A percentile compares a stretch with the other conserved stretches of the same genome.
These are phyloP conservation scores for Meandrusa payeni DNA, from an alignment of 2,888 invertebrate species.

Conservation along the genomic window DNA sequence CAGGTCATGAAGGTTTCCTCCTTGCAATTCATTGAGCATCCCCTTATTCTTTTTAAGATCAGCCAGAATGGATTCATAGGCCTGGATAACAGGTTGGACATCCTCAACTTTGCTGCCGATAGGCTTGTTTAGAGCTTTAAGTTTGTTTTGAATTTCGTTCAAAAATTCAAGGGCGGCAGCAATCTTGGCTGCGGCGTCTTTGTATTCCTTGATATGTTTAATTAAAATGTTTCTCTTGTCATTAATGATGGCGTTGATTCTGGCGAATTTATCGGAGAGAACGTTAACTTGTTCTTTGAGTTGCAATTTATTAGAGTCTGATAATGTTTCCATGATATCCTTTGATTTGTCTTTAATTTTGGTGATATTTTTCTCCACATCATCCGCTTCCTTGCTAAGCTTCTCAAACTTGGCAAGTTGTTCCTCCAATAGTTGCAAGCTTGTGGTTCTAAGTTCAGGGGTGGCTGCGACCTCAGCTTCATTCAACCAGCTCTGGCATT, in stretches of 20 bases:
- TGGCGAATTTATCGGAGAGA: slow-evolving; percentile 88
- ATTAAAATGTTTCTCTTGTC: slow-evolving; percentile 88
- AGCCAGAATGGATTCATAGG: slow-evolving; percentile 88
- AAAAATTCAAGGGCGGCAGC: slow-evolving; percentile 90
- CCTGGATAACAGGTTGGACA: slow-evolving; percentile 89
- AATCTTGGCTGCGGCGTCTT: slow-evolving; percentile 89
- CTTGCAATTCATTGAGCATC: slow-evolving; percentile 88
- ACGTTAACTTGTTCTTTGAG: slow-evolving; percentile 90
- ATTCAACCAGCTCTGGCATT: slow-evolving; percentile 93
- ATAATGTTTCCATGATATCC: slow-evolving; percentile 88
- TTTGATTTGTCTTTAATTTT: slow-evolving; percentile 90
- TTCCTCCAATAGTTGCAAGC: slow-evolving; percentile 91
- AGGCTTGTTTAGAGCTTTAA: slow-evolving; percentile 91
- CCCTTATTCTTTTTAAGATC: slow-evolving; percentile 89
- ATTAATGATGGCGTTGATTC: slow-evolving; percentile 87
- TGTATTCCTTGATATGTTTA: slow-evolving; percentile 89
- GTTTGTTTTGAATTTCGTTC: slow-evolving; percentile 89
- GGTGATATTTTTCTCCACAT: slow-evolving; percentile 85
- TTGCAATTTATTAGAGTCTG: slow-evolving; percentile 91
- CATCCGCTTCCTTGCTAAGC: slow-evolving; percentile 86
- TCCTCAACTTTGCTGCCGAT: slow-evolving; percentile 94
- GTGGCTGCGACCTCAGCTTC: slow-evolving; percentile 94
- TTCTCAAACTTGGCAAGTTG: slow-evolving; percentile 93
- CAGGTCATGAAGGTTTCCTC: slow-evolving; percentile 88
- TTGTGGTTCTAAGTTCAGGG: slow-evolving; percentile 89